Conservation (phyloP, 1,140 invertebrate species). For the Megathymus violae region DNA sequence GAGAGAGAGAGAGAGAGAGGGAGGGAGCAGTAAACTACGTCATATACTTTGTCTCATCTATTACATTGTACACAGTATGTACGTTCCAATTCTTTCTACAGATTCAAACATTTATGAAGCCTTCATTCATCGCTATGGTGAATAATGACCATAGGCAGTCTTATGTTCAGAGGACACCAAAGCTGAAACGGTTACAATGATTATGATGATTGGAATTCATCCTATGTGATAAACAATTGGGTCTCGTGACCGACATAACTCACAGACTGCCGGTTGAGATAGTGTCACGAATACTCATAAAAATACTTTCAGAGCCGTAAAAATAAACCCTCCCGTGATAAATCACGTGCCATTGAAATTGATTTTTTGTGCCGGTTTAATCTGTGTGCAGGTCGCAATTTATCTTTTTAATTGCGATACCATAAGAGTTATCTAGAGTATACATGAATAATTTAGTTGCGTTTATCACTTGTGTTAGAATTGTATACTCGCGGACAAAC, state of each 20-base stretch:
- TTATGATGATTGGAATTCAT: too few relatives aligned
- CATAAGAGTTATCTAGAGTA: conserved; percentile 24
- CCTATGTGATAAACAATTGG: background rate
- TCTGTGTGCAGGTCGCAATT: conserved; percentile 28
- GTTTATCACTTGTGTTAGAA: conserved; percentile 12
- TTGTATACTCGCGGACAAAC: too few relatives aligned
- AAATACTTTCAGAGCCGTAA: conserved; percentile 26
- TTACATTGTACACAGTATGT: too few relatives aligned
- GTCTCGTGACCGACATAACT: background rate
- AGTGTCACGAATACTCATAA: conserved; percentile 28
- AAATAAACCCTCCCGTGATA: conserved; percentile 28
- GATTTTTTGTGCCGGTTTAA: conserved; percentile 27
- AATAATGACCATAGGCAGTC: too few relatives aligned
- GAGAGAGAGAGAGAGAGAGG: too few relatives aligned
- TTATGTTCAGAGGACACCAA: too few relatives aligned
- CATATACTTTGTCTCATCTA: too few relatives aligned
- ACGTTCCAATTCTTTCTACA: too few relatives aligned
- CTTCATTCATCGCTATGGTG: too few relatives aligned
- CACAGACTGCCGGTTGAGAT: conserved; percentile 17
- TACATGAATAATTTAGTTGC: conserved; percentile 17
- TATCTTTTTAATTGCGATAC: conserved; percentile 34
- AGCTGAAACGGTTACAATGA: too few relatives aligned
- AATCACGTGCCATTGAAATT: conserved; percentile 29
- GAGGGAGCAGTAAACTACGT: too few relatives aligned
- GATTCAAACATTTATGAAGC: too few relatives aligned